Conservation (phyloP, 2,797 vertebrate genomes). For the Okamejei kenojei region DNA sequence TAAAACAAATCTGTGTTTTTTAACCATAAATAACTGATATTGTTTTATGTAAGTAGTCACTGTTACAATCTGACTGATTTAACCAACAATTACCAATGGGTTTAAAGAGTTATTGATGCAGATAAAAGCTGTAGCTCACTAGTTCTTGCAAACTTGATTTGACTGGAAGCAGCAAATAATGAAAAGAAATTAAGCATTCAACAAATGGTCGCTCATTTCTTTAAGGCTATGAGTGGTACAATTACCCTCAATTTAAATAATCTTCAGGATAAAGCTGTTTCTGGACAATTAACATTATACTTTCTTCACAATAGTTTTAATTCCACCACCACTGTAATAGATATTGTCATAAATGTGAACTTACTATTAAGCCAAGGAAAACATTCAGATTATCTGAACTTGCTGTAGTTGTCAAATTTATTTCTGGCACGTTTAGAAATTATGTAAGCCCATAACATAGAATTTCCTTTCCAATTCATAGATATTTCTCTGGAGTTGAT, state of each 20-base stretch:
- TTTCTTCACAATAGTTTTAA: conserved; percentile 18
- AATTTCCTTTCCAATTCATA: not conserved
- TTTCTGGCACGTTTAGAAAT: not conserved
- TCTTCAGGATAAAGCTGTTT: not conserved
- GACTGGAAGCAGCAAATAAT: not conserved
- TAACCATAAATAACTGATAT: not conserved
- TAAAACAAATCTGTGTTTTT: not conserved
- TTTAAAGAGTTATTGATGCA: not conserved
- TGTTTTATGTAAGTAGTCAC: not conserved
- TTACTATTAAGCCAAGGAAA: conserved; percentile 24
- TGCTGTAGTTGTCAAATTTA: conserved; percentile 10
- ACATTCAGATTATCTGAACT: conserved; percentile 33
- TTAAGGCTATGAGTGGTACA: not conserved
- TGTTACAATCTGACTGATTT: not conserved
- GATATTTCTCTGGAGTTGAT: not conserved
- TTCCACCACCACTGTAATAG: conserved; percentile 13
- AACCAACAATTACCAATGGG: not conserved
- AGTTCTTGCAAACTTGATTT: not conserved
- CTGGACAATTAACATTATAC: not conserved
- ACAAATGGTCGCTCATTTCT: not conserved
- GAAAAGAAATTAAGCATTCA: not conserved
- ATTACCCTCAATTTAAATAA: not conserved
- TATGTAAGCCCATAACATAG: not conserved
- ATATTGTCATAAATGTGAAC: conserved; percentile 23
- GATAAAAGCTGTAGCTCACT: not conserved